These are phyloP conservation scores for Tryphoninae sp. DNA, from an alignment of 2,888 invertebrate genomes.

Conservation along the genomic window DNA sequence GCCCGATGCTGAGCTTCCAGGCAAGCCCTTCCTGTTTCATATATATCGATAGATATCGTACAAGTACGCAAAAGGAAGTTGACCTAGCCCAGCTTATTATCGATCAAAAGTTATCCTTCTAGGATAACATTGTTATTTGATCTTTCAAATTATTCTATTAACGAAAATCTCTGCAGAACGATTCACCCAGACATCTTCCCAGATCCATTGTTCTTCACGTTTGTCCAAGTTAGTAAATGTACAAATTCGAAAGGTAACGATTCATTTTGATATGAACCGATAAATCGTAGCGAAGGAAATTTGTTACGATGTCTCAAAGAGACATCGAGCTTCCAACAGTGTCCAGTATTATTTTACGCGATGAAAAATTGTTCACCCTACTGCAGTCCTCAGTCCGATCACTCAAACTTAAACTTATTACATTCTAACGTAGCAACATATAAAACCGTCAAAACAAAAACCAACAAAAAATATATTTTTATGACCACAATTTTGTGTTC, in stretches of 20 bases:
- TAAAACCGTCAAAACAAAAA: background rate
- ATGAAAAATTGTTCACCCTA: too few relatives aligned
- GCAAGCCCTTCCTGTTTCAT: constrained; percentile 25
- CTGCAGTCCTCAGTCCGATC: background rate
- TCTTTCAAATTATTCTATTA: constrained; percentile 17
- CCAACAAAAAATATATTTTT: background rate
- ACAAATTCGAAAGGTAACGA: background rate
- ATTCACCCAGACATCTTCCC: background rate
- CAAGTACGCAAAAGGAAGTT: background rate
- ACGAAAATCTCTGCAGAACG: background rate
- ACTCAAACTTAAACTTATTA: background rate
- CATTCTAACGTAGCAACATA: background rate
- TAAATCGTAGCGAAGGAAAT: too few relatives aligned
- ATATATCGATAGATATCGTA: background rate
- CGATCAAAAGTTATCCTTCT: background rate
- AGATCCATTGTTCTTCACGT: background rate
- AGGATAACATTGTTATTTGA: background rate
- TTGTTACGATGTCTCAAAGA: too few relatives aligned
- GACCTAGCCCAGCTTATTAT: background rate
- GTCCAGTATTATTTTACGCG: too few relatives aligned
- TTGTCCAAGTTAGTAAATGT: background rate
- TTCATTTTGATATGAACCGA: too few relatives aligned
- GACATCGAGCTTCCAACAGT: too few relatives aligned
- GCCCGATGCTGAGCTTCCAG: constrained; percentile 29
- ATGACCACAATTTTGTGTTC: background rate